phyloP scores from a whole-genome alignment of 2,888 invertebrate species.

The Drosophila rellima region DNA sequence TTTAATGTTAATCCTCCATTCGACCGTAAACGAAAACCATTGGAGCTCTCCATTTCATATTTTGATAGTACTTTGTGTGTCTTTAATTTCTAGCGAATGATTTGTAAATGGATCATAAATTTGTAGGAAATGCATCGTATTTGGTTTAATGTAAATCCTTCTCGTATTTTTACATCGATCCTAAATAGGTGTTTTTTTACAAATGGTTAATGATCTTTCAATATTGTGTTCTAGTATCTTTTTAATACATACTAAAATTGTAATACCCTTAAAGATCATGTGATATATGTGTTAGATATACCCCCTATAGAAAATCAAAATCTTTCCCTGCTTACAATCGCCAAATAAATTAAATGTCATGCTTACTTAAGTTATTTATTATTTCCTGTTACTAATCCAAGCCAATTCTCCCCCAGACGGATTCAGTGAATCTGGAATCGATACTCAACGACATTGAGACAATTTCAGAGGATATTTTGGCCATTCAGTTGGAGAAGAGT shows the following conservation, averaged over 20 bases:
- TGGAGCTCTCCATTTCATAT: neutral
- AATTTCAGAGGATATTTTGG: constrained; percentile 86
- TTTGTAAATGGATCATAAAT: neutral
- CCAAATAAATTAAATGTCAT: neutral
- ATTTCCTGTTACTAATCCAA: neutral
- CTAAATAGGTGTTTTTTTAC: too few relatives aligned
- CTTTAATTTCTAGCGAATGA: neutral
- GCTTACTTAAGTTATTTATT: too few relatives aligned
- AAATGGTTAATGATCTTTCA: too few relatives aligned
- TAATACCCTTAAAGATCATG: neutral
- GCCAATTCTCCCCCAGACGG: constrained; percentile 74
- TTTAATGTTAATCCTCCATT: neutral
- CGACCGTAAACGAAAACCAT: neutral
- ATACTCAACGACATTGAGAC: constrained; percentile 90
- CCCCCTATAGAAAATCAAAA: neutral
- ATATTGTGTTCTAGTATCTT: too few relatives aligned
- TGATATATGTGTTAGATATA: neutral
- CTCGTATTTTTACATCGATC: too few relatives aligned
- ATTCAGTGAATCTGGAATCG: constrained; percentile 90
- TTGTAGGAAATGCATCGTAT: neutral
- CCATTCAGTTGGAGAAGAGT: constrained; percentile 83
- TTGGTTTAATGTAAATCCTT: too few relatives aligned
- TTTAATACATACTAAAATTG: too few relatives aligned
- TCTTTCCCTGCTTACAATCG: neutral
- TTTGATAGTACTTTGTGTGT: neutral